Evolutionary conservation across 2,113 vertebrate genomes (phyloP).

Genomic region (Ptychochromis oligacanthus): DNA sequence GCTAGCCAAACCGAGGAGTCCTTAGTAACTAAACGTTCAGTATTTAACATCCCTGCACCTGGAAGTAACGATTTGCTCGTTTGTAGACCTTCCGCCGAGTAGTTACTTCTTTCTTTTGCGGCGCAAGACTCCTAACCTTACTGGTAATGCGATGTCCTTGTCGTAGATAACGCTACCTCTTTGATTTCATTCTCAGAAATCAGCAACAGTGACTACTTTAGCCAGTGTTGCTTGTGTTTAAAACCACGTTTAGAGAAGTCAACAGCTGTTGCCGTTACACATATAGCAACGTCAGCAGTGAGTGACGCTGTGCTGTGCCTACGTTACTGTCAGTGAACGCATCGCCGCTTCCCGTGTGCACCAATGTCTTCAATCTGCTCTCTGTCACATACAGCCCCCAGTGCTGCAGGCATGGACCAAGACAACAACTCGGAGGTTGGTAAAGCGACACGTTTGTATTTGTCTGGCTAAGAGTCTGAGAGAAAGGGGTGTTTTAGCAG

Average conservation of each 20-base stretch:
- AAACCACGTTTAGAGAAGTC: neutral
- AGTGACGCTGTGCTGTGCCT: neutral
- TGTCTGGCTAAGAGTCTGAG: neutral
- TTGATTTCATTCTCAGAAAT: neutral
- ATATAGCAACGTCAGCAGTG: conserved; percentile 64
- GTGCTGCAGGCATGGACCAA: conserved; percentile 74
- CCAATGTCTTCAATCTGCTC: neutral
- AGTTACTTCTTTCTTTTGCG: neutral
- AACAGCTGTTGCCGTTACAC: neutral
- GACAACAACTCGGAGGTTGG: conserved; percentile 78
- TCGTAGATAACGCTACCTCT: neutral
- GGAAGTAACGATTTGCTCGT: conserved; percentile 23
- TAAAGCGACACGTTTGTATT: neutral
- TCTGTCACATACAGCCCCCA: conserved; percentile 34
- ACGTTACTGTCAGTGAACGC: conserved; percentile 32
- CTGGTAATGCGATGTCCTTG: neutral
- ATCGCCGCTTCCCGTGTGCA: neutral
- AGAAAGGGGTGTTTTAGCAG: neutral
- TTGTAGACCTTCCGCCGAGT: neutral
- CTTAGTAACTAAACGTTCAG: neutral
- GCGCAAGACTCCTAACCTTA: neutral
- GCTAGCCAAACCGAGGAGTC: conserved; percentile 19
- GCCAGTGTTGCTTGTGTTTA: neutral
- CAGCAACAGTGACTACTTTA: neutral
- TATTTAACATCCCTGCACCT: neutral